Percentiles rank a stretch among this genome's conserved stretches.
phyloP scores from a whole-genome alignment of 2,797 vertebrate genomes.

The Arrhamphus sclerolepis region DNA sequence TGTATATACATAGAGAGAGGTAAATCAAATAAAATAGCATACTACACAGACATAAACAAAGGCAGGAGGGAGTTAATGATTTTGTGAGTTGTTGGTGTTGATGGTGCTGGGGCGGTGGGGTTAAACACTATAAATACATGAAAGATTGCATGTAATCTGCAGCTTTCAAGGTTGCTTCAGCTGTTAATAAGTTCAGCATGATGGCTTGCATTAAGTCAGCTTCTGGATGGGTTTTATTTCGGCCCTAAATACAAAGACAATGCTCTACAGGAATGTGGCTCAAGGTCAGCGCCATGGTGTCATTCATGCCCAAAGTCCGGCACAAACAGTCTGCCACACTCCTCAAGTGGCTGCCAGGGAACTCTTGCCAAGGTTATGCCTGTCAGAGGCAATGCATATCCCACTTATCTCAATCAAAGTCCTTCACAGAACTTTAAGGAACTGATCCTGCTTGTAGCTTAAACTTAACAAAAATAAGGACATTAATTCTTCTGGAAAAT shows the following conservation, averaged over 20 bases:
- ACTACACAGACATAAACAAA: conserved; percentile 23
- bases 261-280: conserved; percentile 62
- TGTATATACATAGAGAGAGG: conserved; percentile 43
- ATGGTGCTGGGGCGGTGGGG: too few species aligned
- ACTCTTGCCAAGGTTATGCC: conserved; percentile 68
- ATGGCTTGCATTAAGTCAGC: conserved; percentile 69
- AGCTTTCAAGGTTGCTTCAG: conserved; percentile 72
- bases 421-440: conserved; percentile 57
- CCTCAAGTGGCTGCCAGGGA: conserved; percentile 65
- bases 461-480: conserved; percentile 45
- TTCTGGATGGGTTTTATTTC: conserved; percentile 60
- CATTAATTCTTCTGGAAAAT: conserved; percentile 27
- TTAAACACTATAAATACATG: too few species aligned
- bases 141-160: conserved; percentile 35
- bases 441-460: conserved; percentile 33
- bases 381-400: conserved; percentile 55
- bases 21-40: conserved; percentile 34
- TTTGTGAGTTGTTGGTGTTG: too few species aligned
- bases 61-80: too few species aligned
- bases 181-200: conserved; percentile 72
- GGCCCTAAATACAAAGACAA: conserved; percentile 50
- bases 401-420: conserved; percentile 69
- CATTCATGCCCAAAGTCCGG: conserved; percentile 56
- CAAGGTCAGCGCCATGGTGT: conserved; percentile 62
- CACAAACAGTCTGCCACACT: conserved; percentile 50